Conservation (phyloP, 53 echinoderm and acorn worm species). For the Henricia sp. region DNA sequence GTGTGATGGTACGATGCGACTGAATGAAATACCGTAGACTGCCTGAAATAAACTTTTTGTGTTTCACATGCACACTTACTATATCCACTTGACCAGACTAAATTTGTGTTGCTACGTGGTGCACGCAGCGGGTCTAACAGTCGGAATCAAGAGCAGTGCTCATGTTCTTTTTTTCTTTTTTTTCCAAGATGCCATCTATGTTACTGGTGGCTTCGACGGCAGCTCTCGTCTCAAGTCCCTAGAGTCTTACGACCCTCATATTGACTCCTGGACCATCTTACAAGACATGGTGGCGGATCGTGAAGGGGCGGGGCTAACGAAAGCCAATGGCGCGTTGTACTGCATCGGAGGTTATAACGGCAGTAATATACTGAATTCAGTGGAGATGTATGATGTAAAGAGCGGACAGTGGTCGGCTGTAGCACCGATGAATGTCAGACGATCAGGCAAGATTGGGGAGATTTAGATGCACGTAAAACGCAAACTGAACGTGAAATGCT, state of each 20-base stretch:
- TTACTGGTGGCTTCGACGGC: constrained; percentile 85
- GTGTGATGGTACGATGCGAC: too few relatives aligned
- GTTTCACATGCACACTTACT: too few relatives aligned
- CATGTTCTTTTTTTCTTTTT: too few relatives aligned
- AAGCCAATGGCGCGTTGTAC: constrained; percentile 69
- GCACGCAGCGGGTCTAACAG: too few relatives aligned
- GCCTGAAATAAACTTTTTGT: too few relatives aligned
- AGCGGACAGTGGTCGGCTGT: constrained; percentile 74
- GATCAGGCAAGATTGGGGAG: constrained; percentile 64
- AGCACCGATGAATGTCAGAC: constrained; percentile 68
- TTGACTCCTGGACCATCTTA: constrained; percentile 77
- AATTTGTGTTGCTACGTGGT: too few relatives aligned
- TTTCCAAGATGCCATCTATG: constrained; percentile 68
- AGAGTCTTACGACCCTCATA: constrained; percentile 79
- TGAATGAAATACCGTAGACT: too few relatives aligned
- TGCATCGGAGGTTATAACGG: constrained; percentile 81
- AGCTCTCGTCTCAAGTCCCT: constrained; percentile 66
- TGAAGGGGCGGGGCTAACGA: constrained; percentile 79
- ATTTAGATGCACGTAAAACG: too few relatives aligned
- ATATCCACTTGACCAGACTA: too few relatives aligned
- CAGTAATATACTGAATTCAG: constrained; percentile 63
- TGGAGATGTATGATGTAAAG: constrained; percentile 72
- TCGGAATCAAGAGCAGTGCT: too few relatives aligned
- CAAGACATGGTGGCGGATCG: constrained; percentile 69
- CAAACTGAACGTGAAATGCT: too few relatives aligned